These are phyloP conservation scores for Batillaria attramentaria DNA, from an alignment of 1,140 invertebrate species.

Conservation along the genomic window DNA sequence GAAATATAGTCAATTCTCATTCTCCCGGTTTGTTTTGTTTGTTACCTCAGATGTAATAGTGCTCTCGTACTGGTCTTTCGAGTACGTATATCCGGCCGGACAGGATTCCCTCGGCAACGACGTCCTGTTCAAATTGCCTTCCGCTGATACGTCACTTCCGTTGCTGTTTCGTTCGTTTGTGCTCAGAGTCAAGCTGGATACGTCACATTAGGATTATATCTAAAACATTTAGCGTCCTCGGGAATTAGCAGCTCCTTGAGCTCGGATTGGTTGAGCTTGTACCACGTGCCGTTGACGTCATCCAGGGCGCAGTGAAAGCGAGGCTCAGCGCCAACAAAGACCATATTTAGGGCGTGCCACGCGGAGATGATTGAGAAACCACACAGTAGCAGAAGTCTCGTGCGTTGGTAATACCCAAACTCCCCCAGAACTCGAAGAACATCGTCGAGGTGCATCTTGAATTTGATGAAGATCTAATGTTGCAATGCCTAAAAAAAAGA, in stretches of 20 bases:
- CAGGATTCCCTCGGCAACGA: conserved; percentile 14
- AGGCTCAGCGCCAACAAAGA: conserved; percentile 74
- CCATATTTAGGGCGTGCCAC: conserved; percentile 84
- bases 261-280: conserved; percentile 29
- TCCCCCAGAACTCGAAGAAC: conserved; percentile 87
- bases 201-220: conserved; percentile 16
- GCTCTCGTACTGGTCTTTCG: conserved; percentile 29
- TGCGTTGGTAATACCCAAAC: conserved; percentile 90
- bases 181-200: not conserved
- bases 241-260: conserved; percentile 32
- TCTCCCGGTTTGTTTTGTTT: no score
- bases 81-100: conserved; percentile 26
- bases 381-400: conserved; percentile 87
- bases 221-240: conserved; percentile 8
- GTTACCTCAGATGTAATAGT: conserved; percentile 42
- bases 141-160: conserved; percentile 17
- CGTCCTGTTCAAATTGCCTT: conserved; percentile 3
- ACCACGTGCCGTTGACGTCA: conserved; percentile 31
- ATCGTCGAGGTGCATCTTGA: conserved; percentile 88
- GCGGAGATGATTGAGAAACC: conserved; percentile 83
- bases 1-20: no score
- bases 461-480: no score
- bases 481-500: no score
- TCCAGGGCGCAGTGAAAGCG: conserved; percentile 36
- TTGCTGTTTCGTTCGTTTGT: not conserved